These are phyloP conservation scores for Austrofundulus limnaeus DNA, from an alignment of 2,113 vertebrate species.

Conservation along the genomic window DNA sequence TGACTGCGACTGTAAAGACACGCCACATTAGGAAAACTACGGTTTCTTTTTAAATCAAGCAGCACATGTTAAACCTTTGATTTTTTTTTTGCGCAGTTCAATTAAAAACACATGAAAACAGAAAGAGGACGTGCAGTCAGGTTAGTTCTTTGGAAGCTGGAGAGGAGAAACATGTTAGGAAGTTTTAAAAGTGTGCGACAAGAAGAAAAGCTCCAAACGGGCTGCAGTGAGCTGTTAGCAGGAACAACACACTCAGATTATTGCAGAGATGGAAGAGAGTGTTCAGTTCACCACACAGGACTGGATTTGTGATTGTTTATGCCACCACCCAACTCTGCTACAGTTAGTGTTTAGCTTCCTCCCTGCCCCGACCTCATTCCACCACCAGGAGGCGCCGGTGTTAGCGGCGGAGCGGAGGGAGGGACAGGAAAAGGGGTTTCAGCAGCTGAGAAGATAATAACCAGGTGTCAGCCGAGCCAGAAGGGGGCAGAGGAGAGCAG, in stretches of 20 bases:
- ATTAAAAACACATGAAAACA: not conserved
- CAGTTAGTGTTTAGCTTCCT: constrained; percentile 1
- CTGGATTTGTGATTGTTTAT: too few relatives aligned
- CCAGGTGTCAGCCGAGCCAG: constrained; percentile 81
- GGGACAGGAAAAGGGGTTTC: not conserved
- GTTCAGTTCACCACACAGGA: constrained; percentile 26
- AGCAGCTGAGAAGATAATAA: constrained; percentile 51
- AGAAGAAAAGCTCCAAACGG: constrained; percentile 24
- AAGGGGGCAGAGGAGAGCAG: constrained; percentile 71
- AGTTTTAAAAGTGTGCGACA: constrained; percentile 4
- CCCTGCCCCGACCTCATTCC: constrained; percentile 7
- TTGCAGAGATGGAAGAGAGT: constrained; percentile 26
- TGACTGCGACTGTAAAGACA: constrained; percentile 88
- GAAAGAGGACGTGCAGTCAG: constrained; percentile 18
- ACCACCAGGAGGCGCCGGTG: constrained; percentile 54
- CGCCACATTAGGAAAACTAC: constrained; percentile 10
- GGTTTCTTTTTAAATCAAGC: not conserved
- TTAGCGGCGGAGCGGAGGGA: constrained; percentile 37
- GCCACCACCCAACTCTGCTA: too few relatives aligned
- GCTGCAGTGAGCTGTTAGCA: constrained; percentile 39
- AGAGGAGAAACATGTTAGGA: constrained; percentile 7
- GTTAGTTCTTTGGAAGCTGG: constrained; percentile 33
- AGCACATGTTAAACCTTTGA: too few relatives aligned
- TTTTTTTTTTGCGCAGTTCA: too few relatives aligned
- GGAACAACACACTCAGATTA: not conserved